These are phyloP conservation scores for Ariopsis seemanni DNA, from an alignment of 2,113 vertebrate genomes.

Conservation along the genomic window DNA sequence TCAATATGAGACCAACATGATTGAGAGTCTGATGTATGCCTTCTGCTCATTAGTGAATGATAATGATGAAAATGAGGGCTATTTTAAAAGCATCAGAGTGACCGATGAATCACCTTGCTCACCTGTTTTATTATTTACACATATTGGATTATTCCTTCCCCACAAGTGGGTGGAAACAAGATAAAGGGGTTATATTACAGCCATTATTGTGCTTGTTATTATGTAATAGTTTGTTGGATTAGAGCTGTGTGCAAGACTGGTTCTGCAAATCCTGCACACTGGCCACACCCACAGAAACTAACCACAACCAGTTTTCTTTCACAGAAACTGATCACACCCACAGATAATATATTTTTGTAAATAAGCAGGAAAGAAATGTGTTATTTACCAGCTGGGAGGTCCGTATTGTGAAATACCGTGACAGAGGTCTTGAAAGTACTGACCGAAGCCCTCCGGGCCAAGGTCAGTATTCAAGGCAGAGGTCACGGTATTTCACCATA, in stretches of 20 bases:
- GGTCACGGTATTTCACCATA: too few species aligned
- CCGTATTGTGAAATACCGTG: too few species aligned
- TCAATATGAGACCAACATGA: background rate
- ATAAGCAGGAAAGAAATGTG: background rate
- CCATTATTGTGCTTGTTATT: background rate
- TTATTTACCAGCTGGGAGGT: too few species aligned
- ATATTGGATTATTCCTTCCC: background rate
- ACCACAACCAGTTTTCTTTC: background rate
- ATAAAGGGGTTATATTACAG: background rate
- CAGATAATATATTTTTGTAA: background rate
- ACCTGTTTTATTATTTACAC: background rate
- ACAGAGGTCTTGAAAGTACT: too few species aligned
- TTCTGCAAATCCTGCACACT: background rate
- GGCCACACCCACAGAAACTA: background rate
- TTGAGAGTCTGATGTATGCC: background rate
- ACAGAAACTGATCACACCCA: background rate
- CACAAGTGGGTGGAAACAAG: background rate
- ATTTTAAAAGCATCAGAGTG: background rate
- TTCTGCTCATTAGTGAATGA: background rate
- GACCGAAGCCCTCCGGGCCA: too few species aligned
- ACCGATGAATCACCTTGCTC: too few species aligned
- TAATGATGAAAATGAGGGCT: too few species aligned
- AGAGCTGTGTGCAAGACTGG: background rate
- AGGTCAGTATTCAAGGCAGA: too few species aligned
- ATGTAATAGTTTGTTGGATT: background rate